Base-by-base conservation (phyloP, 1,140 invertebrate species). In the Lordiphosa collinella region DNA sequence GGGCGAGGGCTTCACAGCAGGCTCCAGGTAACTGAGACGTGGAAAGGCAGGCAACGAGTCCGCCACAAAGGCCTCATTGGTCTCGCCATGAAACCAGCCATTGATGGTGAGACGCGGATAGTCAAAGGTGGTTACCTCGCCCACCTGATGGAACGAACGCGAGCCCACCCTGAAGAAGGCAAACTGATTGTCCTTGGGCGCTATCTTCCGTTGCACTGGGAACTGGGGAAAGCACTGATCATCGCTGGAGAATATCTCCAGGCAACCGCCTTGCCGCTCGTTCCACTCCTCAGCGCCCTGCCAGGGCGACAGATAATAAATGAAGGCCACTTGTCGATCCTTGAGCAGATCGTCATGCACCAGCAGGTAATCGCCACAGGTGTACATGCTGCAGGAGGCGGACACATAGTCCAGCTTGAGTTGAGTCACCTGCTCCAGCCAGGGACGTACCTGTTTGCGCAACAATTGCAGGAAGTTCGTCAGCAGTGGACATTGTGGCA, bases 301-400 rank as follows among this genome's bases (percentile, higher is more conserved):
- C 91, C 91, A 92, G 0, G 91, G 91, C 29, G 91, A 90, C 35
- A 92, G 76, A 75, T 95, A 95, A 8, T 94, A 90, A 48, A 95
- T 92, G 71, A 94, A 95, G 40, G 94, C 94, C 4, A 95, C 92
- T 68, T 91, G 90, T 14, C 94, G 89, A 76, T 94, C 93, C 12
- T 90, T 90, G n/a, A 93, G 88, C 63, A 93, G 90, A 76, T 95
- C 94, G 68, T 95, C 94, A 72, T 95, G 94, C 46, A 94, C 92
- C 18, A 95, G 89, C 38, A 95, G 88, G 86, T 93, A 93, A 88
- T 95, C 93, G 0, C 92, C 93, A 29, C 94, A 92, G 3, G 90
- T 92, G 69, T 95, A 95, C 67, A 92, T 90, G 37, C 93, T 93
- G 73, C 93, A 93, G 0, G 94, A 93, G 48, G 94, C 93, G 0